Conservation (phyloP, 2,113 vertebrate species). For the Lipophrys pholis region DNA sequence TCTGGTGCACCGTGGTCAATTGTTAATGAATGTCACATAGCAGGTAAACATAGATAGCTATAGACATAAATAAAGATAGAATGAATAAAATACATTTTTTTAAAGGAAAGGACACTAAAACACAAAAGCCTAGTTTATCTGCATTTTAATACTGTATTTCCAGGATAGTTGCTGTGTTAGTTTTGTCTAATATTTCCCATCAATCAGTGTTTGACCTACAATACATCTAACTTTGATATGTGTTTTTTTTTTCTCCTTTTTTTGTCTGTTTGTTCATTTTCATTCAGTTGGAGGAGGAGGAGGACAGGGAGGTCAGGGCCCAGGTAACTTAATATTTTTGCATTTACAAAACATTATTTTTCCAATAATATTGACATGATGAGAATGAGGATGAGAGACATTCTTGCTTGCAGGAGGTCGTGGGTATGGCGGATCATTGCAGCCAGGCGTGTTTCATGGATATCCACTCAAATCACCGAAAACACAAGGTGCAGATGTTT, state of each 20-base stretch:
- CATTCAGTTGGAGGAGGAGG: slow-evolving; percentile 62
- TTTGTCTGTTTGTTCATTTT: not conserved
- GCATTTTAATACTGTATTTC: no score
- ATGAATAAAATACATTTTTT: no score
- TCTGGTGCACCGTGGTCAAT: no score
- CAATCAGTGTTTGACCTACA: no score
- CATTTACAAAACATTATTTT: not conserved
- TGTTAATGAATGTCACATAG: no score
- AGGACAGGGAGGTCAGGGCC: slow-evolving; percentile 54
- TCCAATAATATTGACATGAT: not conserved
- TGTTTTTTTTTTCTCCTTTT: not conserved
- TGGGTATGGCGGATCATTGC: slow-evolving; percentile 86
- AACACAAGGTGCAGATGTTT: slow-evolving; percentile 82
- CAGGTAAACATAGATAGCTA: no score
- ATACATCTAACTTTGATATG: slow-evolving; percentile 8
- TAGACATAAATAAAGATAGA: no score
- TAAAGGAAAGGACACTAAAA: no score
- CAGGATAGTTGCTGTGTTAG: not conserved
- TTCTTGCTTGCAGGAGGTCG: slow-evolving; percentile 75
- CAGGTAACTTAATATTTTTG: slow-evolving; percentile 40
- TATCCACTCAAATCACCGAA: slow-evolving; percentile 97
- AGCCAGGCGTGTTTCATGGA: slow-evolving; percentile 94
- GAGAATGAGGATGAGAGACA: not conserved
- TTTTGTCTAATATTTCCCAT: not conserved
- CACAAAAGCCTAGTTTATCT: no score